Percentiles rank a stretch among this genome's conserved stretches.
phyloP scores from a whole-genome alignment of 2,797 vertebrate genomes.

The Anisognathus igniventris region DNA sequence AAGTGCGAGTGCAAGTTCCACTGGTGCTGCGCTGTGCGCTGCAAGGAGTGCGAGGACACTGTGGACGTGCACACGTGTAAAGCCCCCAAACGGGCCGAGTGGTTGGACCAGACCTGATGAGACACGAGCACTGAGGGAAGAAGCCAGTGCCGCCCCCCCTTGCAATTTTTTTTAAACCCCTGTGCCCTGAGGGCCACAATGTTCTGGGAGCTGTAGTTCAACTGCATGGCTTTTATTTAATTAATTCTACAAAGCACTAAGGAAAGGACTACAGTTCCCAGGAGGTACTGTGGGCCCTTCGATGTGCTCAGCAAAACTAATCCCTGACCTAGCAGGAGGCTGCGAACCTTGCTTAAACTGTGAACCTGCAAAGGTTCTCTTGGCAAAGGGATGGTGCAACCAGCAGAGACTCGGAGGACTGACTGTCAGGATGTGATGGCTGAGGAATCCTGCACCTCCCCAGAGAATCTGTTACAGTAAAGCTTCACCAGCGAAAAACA shows the following conservation, averaged over 20 bases:
- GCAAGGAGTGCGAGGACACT: constrained; percentile 90
- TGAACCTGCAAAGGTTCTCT: constrained; percentile 1
- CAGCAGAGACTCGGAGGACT: accelerated
- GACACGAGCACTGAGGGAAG: constrained; percentile 10
- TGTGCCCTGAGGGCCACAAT: constrained; percentile 57
- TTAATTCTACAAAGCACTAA: constrained; percentile 70
- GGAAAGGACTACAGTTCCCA: constrained; percentile 60
- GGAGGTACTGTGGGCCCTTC: constrained; percentile 61
- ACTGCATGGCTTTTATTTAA: constrained; percentile 77
- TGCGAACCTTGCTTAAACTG: constrained; percentile 32
- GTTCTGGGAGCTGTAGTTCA: constrained; percentile 83
- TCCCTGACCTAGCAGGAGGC: constrained; percentile 27
- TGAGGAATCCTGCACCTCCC: background rate
- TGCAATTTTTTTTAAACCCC: background rate
- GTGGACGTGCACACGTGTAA: constrained; percentile 97
- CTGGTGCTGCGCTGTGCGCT: constrained; percentile 97
- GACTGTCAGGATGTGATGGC: background rate
- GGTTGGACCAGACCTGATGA: constrained; percentile 88
- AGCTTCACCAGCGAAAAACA: background rate
- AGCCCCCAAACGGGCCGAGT: constrained; percentile 90
- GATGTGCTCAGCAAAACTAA: constrained; percentile 48
- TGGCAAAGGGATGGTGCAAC: background rate
- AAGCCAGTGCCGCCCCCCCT: background rate
- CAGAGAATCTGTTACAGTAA: background rate
- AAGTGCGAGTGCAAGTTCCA: constrained; percentile 99